Evolutionary conservation across 1,140 invertebrate species (phyloP), one percentile per base, ranked within the genome.

Genomic region (Elymnias hypermnestra): DNA sequence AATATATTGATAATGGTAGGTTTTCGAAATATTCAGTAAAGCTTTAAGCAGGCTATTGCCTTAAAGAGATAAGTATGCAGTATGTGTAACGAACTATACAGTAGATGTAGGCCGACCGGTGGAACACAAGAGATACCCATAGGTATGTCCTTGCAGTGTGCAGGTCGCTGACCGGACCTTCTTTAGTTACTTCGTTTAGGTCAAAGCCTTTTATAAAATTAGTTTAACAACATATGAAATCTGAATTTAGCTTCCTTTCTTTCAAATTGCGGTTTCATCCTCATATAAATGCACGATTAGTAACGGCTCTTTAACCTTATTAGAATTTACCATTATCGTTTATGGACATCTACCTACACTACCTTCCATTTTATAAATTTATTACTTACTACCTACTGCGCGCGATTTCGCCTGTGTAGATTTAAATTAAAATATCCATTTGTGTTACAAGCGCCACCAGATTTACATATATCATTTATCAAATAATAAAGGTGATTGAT

Each of bases 281-380:
- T 12, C 15, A 44, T 33, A 40, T 44, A 23, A 28, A 53, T 52
- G 48, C 46, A 54, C 57, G 49, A 51, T 61, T 56, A 45, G 54
- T 72, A 72, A 75, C 72, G 66, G 68, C 43, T 54, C 55, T 39
- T 39, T 37, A 61, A 56, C 62, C 66, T 61, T 72, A 72, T 72
- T 68, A 56, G 61, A 58, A 67, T 70, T 67, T 63, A 57, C 66
- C 50, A 68, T 64, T 68, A 72, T 59, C 45, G 44, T 58, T 63
- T 65, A 63, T 57, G 43, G 51, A 47, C n/a, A 23, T 38, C 44
- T 56, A 48, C 61, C 68, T 57, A 74, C 66, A 53, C 50, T 40
- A 49, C n/a, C 9, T 29, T 29, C 26, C 26, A 29, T 12, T 29
- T 29, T 29, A 4, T 29, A 10, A 38, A 40, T 18, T 37, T 25